Evolutionary conservation across 1,140 invertebrate species (phyloP).

Genomic region (Bombus affinis): DNA sequence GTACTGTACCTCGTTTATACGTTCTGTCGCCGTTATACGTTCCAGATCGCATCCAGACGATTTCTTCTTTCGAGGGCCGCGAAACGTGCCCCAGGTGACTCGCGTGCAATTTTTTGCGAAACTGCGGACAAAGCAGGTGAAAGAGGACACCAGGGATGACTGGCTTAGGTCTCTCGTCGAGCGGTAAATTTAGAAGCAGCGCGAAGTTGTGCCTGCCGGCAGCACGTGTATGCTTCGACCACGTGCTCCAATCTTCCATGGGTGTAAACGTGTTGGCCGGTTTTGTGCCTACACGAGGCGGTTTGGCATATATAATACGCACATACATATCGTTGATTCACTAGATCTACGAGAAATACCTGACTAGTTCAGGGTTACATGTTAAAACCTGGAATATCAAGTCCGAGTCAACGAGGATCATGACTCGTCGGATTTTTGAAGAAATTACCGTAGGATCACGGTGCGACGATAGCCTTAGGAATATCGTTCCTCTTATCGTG

Average conservation of each 20-base stretch:
- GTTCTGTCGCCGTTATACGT: conserved; percentile 1
- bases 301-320: background rate
- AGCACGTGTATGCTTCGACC: conserved; percentile 31
- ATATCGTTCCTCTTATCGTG: background rate
- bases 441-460: background rate
- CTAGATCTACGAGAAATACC: conserved; percentile 3
- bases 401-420: background rate
- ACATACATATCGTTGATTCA: background rate
- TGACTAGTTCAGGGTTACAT: conserved; percentile 24
- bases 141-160: conserved; percentile 24
- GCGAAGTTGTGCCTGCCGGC: conserved; percentile 12
- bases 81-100: conserved; percentile 1
- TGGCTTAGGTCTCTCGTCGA: background rate
- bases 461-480: background rate
- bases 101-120: conserved; percentile 32
- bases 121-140: conserved; percentile 8
- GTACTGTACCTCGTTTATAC: background rate
- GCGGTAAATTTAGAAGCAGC: conserved; percentile 52
- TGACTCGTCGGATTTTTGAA: background rate
- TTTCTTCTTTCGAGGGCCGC: background rate
- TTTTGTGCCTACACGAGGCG: background rate
- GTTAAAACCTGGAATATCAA: conserved; percentile 24
- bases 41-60: background rate
- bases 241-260: conserved; percentile 32
- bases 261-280: background rate